Evolutionary conservation across 2,113 vertebrate genomes (phyloP).

Genomic region (Bungarus multicinctus): DNA sequence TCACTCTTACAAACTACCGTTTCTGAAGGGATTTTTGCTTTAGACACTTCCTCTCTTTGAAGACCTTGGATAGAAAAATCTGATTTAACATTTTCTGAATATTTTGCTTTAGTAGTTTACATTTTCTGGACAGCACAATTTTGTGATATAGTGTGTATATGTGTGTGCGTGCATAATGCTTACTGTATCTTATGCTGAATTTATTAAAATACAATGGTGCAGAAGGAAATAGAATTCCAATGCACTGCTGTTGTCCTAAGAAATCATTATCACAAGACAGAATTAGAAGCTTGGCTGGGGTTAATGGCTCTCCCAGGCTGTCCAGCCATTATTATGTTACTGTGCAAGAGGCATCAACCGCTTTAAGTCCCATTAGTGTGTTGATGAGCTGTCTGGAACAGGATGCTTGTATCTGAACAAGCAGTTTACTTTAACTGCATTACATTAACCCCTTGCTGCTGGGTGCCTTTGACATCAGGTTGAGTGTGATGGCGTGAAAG

Average conservation of each 20-base stretch:
- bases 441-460: slow-evolving; percentile 53
- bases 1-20: neutral
- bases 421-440: slow-evolving; percentile 55
- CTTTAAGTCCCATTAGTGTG: slow-evolving; percentile 75
- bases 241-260: slow-evolving; percentile 63
- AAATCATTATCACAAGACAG: slow-evolving; percentile 71
- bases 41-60: neutral
- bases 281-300: slow-evolving; percentile 65
- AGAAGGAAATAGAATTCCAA: slow-evolving; percentile 65
- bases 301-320: slow-evolving; percentile 73
- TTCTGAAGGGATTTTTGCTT: neutral
- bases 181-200: slow-evolving; percentile 57
- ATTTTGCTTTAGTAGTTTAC: neutral
- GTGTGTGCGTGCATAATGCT: neutral
- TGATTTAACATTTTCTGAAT: slow-evolving; percentile 19
- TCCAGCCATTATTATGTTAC: slow-evolving; percentile 69
- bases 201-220: slow-evolving; percentile 57
- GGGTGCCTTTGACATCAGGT: slow-evolving; percentile 8
- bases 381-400: slow-evolving; percentile 75
- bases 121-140: slow-evolving; percentile 6
- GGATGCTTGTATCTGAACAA: slow-evolving; percentile 61
- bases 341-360: slow-evolving; percentile 70
- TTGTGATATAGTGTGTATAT: slow-evolving; percentile 8
- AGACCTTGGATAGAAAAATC: slow-evolving; percentile 10
- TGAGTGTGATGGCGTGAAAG: slow-evolving; percentile 5